Percentiles rank a stretch among this genome's conserved stretches.
These are phyloP conservation scores for Paraescarpia echinospica DNA, from an alignment of 1,140 invertebrate genomes.

Conservation along the genomic window DNA sequence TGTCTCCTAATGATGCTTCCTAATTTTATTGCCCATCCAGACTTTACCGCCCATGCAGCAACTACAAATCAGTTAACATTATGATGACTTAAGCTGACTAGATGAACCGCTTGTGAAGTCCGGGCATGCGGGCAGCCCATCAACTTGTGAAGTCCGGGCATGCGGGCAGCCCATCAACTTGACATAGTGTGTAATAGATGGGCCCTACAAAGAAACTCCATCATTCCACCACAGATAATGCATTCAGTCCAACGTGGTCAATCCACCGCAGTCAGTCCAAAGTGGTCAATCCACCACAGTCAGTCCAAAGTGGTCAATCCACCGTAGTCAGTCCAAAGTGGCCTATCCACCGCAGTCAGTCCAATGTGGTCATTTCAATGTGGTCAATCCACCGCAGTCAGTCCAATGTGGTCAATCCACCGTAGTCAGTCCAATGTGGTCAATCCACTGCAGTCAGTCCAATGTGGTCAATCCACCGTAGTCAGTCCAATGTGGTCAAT, in stretches of 20 bases:
- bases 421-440: not conserved
- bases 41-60: not conserved
- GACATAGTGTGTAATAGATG: not conserved
- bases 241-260: not conserved
- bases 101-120: not conserved
- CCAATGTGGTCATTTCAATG: no score
- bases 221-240: not conserved
- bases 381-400: no score
- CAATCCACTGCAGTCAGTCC: not conserved
- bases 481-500: no score
- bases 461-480: no score
- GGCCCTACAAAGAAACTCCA: not conserved
- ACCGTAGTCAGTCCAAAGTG: not conserved
- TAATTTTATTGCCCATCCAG: not conserved
- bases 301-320: no score
- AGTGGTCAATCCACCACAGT: no score
- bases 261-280: not conserved
- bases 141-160: not conserved
- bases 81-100: not conserved
- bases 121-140: not conserved
- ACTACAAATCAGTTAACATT: not conserved
- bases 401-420: not conserved
- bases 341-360: not conserved
- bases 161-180: not conserved
- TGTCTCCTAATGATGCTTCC: not conserved